These are phyloP conservation scores for Thalpophila matura DNA, from an alignment of 2,888 invertebrate species.

Conservation along the genomic window DNA sequence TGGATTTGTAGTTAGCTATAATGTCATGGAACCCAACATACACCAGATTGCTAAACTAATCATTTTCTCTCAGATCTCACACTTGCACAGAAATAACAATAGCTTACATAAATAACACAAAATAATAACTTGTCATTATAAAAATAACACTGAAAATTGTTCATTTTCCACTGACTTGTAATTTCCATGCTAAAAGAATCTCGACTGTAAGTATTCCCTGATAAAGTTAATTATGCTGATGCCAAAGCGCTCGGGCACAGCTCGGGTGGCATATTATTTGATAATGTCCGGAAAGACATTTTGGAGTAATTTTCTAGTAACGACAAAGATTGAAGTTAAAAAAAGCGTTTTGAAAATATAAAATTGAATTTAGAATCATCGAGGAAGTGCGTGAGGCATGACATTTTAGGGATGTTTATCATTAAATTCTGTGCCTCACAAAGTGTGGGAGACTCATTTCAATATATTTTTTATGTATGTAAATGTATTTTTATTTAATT, in stretches of 20 bases:
- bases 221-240: neutral
- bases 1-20: neutral
- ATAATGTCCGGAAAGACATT: slow-evolving; percentile 15
- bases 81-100: slow-evolving; percentile 5
- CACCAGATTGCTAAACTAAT: slow-evolving; percentile 1
- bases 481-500: too few relatives aligned
- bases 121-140: slow-evolving; percentile 29
- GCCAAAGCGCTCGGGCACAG: neutral
- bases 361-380: neutral
- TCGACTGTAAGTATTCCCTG: neutral
- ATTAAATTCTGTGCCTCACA: too few relatives aligned
- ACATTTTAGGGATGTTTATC: too few relatives aligned
- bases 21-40: neutral
- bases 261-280: neutral
- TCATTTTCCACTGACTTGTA: slow-evolving; percentile 1
- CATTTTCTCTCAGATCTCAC: slow-evolving; percentile 24
- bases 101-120: neutral
- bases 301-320: slow-evolving; percentile 20
- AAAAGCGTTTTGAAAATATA: neutral
- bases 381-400: slow-evolving; percentile 14
- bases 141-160: slow-evolving; percentile 51
- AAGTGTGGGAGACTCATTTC: too few relatives aligned
- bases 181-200: slow-evolving; percentile 7
- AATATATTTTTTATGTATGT: too few relatives aligned
- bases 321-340: slow-evolving; percentile 6